Percentiles rank a stretch among this genome's conserved stretches.
phyloP scores from a whole-genome alignment of 2,113 vertebrate genomes.

The Rattus norvegicus region DNA sequence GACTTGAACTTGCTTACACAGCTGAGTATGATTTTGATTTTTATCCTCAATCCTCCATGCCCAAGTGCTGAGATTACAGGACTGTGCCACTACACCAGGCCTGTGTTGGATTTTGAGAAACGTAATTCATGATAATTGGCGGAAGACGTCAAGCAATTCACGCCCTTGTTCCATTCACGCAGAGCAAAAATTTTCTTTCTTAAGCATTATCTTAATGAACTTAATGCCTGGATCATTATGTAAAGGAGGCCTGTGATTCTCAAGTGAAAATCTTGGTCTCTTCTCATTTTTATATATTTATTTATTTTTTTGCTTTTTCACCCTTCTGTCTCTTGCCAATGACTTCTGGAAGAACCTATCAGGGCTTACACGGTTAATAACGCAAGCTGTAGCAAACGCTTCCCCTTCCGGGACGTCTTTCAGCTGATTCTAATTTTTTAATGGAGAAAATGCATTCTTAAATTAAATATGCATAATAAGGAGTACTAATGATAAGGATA shows the following conservation, averaged over 20 bases:
- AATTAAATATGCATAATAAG: constrained; percentile 92
- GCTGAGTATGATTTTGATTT: neutral
- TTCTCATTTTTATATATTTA: constrained; percentile 47
- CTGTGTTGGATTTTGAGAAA: neutral
- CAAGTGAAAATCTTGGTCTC: neutral
- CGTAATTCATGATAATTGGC: neutral
- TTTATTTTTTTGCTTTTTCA: constrained; percentile 70
- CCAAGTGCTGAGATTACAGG: neutral
- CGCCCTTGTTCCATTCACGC: neutral
- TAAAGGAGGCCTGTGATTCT: constrained; percentile 51
- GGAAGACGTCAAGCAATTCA: neutral
- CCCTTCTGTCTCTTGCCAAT: constrained; percentile 69
- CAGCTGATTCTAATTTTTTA: constrained; percentile 91
- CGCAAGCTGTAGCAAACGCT: constrained; percentile 88
- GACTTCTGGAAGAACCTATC: constrained; percentile 80
- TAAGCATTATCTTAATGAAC: constrained; percentile 5
- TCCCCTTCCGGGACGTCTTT: constrained; percentile 85
- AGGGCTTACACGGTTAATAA: constrained; percentile 86
- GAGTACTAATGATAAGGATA: constrained; percentile 90
- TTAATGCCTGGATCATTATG: neutral
- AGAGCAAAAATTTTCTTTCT: neutral
- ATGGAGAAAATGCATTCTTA: constrained; percentile 91
- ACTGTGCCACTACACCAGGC: neutral
- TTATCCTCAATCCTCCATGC: neutral
- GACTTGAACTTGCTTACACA: neutral